Evolutionary conservation across 2,113 vertebrate species (phyloP).

Genomic region (Dipodomys merriami): DNA sequence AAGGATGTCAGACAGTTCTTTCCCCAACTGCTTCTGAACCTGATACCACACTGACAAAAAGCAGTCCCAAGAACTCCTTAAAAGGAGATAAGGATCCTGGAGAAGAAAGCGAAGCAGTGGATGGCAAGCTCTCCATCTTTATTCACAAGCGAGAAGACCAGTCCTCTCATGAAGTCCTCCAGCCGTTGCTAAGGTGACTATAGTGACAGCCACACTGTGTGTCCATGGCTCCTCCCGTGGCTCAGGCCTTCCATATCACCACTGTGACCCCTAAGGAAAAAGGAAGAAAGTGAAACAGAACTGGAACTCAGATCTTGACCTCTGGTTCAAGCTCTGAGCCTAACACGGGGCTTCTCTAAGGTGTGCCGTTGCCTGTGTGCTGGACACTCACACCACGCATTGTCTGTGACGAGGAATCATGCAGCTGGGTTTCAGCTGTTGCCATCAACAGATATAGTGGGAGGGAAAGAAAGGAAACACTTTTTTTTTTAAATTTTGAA

Average conservation of each 20-base stretch:
- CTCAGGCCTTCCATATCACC: not conserved
- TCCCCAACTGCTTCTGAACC: constrained; percentile 97
- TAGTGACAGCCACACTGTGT: not conserved
- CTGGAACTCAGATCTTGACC: not conserved
- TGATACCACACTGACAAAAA: constrained; percentile 91
- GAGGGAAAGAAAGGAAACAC: not conserved
- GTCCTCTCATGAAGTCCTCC: constrained; percentile 98
- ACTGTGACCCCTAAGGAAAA: not conserved
- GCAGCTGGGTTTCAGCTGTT: not conserved
- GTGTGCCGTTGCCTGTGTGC: too few relatives aligned
- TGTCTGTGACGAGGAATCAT: not conserved
- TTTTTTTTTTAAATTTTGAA: not conserved
- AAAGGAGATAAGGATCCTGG: constrained; percentile 95
- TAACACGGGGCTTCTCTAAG: too few relatives aligned
- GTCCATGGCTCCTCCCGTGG: not conserved
- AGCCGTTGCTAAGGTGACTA: constrained; percentile 95
- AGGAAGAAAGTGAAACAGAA: constrained; percentile 10
- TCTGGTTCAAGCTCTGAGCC: not conserved
- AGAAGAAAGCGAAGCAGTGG: constrained; percentile 97
- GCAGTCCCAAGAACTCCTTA: constrained; percentile 94
- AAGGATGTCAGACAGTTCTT: constrained; percentile 97
- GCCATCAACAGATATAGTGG: constrained; percentile 1
- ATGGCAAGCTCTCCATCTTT: constrained; percentile 98
- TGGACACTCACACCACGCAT: too few relatives aligned
- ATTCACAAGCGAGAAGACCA: constrained; percentile 99